Evolutionary conservation across 1,140 invertebrate species (phyloP).

Genomic region (Drosophila aff.): DNA sequence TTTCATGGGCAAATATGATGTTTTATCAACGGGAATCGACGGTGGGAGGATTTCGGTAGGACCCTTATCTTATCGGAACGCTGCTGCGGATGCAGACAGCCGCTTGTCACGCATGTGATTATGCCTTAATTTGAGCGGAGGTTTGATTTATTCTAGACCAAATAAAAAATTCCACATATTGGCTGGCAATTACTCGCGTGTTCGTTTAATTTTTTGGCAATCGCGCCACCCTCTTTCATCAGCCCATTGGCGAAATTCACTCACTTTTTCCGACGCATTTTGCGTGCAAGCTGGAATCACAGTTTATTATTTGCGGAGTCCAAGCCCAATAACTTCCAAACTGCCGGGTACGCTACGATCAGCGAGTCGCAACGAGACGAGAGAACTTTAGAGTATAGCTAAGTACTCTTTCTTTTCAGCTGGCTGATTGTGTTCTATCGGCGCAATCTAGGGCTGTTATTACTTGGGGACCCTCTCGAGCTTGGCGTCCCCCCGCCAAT

Average conservation of each 20-base stretch:
- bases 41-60: constrained; percentile 4
- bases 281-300: constrained; percentile 16
- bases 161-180: constrained; percentile 31
- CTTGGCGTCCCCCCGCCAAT: constrained; percentile 30
- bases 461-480: constrained; percentile 26
- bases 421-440: constrained; percentile 31
- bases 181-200: constrained; percentile 22
- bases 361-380: constrained; percentile 31
- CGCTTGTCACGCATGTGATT: constrained; percentile 80
- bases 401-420: constrained; percentile 1
- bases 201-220: constrained; percentile 23
- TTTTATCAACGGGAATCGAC: constrained; percentile 1
- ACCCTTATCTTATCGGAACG: constrained; percentile 61
- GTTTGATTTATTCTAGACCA: constrained; percentile 71
- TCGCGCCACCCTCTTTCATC: constrained; percentile 40
- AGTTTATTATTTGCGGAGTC: background rate
- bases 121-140: constrained; percentile 73
- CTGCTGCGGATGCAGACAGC: constrained; percentile 52
- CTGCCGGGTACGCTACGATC: constrained; percentile 6
- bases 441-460: constrained; percentile 23
- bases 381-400: constrained; percentile 24
- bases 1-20: constrained; percentile 1
- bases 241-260: constrained; percentile 37
- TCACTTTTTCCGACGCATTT: constrained; percentile 58
- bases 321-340: constrained; percentile 27